Conservation (phyloP, 2,797 vertebrate species). For the Clarias laeviceps region DNA sequence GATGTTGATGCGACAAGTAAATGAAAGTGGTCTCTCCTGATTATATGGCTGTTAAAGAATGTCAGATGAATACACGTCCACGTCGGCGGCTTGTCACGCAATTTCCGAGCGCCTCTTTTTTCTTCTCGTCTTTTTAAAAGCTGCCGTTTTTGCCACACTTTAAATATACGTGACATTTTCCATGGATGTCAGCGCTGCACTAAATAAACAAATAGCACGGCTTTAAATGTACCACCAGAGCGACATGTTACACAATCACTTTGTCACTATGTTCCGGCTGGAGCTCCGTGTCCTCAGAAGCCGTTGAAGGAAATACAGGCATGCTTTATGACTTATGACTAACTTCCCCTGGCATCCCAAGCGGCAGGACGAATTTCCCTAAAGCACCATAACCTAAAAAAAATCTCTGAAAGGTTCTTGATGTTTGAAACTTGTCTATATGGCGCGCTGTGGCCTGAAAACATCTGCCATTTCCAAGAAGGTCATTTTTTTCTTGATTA, state of each 20-base stretch:
- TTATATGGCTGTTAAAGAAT: conserved; percentile 44
- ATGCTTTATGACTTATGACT: conserved; percentile 22
- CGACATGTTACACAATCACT: not conserved
- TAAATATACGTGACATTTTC: conserved; percentile 7
- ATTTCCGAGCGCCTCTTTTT: not conserved
- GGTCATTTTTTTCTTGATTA: conserved; percentile 49
- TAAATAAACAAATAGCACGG: conserved; percentile 16
- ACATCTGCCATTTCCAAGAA: conserved; percentile 58
- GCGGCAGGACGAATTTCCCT: conserved; percentile 1
- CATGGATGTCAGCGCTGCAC: not conserved
- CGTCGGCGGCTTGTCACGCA: not conserved
- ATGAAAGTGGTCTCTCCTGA: conserved; percentile 34
- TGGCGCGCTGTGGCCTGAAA: conserved; percentile 36
- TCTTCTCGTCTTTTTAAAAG: not conserved
- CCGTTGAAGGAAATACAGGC: not conserved
- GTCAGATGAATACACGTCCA: conserved; percentile 8
- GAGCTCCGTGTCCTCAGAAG: conserved; percentile 24
- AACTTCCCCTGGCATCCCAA: conserved; percentile 37
- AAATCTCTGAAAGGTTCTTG: not conserved
- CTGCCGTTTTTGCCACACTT: not conserved
- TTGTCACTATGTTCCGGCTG: conserved; percentile 9
- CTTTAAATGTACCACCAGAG: conserved; percentile 23
- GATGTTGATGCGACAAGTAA: conserved; percentile 16
- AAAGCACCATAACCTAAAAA: conserved; percentile 14
- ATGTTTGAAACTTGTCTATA: conserved; percentile 1